Evolutionary conservation across 2,113 vertebrate species (phyloP), one percentile per base, ranked within the genome.

Genomic region (Trogon surrucura): DNA sequence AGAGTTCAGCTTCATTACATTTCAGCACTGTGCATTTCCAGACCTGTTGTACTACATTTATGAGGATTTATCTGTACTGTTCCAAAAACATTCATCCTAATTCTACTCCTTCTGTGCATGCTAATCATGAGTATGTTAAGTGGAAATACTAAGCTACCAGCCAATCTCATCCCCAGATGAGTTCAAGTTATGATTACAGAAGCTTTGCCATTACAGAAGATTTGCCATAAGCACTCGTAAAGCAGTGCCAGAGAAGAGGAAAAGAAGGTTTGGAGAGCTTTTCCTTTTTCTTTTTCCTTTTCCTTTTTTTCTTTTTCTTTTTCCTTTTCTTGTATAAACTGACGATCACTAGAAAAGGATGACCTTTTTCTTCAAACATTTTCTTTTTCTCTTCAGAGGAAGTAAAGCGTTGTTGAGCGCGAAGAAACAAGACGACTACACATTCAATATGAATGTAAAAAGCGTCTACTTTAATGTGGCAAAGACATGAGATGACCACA

Each of bases 61-160:
- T 98, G 97, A 98, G 98, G 97, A 98, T 98, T 98, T 98, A 98
- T 98, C 98, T 98, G 96, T 89, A 97, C 97, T 97, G 97, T 97
- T 98, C 97, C 98, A 98, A 98, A 98, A 98, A 98, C 98, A 98
- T 98, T 98, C 97, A 98, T 98, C 98, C 98, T 98, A 98, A 98
- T 98, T 98, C 98, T 97, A 70, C 81, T 97, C 96, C 97, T 98
- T 97, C 98, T 98, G 97, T 98, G 97, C 97, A 98, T 98, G 97
- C 97, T 98, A 98, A 98, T 98, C 97, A 98, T 98, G 97, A 98
- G 98, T 98, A 98, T 97, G 97, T 97, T 98, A 98, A 98, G 95
- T 97, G 96, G 97, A 98, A 98, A 98, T 97, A 96, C 97, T 97
- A 97, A 98, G 96, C 97, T 95, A 97, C 94, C 96, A 98, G 98